Evolutionary conservation across 2,113 vertebrate species (phyloP), one percentile per base, ranked within the genome.

Genomic region (Phrynocephalus versicolor): DNA sequence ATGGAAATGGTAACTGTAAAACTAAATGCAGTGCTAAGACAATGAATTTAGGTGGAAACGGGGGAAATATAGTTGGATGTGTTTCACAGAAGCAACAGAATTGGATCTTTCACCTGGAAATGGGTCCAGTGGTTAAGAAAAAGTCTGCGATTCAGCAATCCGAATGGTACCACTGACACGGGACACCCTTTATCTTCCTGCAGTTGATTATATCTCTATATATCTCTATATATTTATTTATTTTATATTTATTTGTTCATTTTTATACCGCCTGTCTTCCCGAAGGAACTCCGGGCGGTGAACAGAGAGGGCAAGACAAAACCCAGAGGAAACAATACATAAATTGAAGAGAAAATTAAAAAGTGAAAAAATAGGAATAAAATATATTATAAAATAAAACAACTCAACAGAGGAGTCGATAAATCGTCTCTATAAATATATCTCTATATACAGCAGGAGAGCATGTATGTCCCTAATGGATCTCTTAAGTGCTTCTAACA

Each of bases 1-100:
- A 41, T 67, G 27, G 18, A 30, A 72, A 74, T 51, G 10, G 18
- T 69, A 57, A 19, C 12, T 37, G 41, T 69, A 10, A 55, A 85
- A 90, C 90, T 88, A 90, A 90, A 83, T 82, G 64, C 74, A 58
- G 79, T 93, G 88, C 90, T 79, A 86, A 67, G 90, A 91, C 90
- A 92, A 65, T 80, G 88, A 90, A 87, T 90, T 90, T 90, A 92
- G 58, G 51, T 83, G 91, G 85, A 90, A 65, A 93, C 89, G 89
- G 85, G 88, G 90, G 45, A 92, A 90, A 85, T 85, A 90, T 51
- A 87, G 90, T 89, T 92, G 90, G 18, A 89, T 91, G 90, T 90
- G 88, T 92, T 92, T 92, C 90, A 91, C 88, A 89, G 89, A 84
- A 88, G 87, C 93, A 89, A 85, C 83, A 93, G 89, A 95, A 95